Percentiles rank a stretch among this genome's conserved stretches.
Evolutionary conservation across 1,140 invertebrate species (phyloP).

Genomic region (Drosophila sp.): DNA sequence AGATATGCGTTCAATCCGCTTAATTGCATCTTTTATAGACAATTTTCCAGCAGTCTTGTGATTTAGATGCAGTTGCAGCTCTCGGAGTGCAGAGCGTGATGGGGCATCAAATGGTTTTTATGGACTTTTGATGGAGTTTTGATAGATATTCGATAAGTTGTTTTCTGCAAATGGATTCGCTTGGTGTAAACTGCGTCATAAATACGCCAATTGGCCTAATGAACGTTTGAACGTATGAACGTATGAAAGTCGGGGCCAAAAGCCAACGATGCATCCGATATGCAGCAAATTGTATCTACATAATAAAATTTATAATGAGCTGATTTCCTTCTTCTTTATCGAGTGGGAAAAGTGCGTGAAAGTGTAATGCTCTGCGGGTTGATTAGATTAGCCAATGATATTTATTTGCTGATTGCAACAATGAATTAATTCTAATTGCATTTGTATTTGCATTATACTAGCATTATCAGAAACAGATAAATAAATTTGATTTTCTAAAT

Average conservation of each 20-base stretch:
- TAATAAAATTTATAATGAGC: constrained; percentile 22
- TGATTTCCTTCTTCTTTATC: background rate
- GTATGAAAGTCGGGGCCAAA: constrained; percentile 43
- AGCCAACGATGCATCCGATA: constrained; percentile 24
- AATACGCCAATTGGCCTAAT: constrained; percentile 65
- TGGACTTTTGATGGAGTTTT: constrained; percentile 70
- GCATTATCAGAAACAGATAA: too few species aligned
- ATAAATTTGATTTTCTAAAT: too few species aligned
- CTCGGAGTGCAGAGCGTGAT: constrained; percentile 38
- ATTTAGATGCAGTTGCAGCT: constrained; percentile 24
- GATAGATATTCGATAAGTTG: constrained; percentile 37
- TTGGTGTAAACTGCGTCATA: constrained; percentile 68
- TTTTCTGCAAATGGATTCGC: constrained; percentile 35
- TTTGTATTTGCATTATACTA: too few species aligned
- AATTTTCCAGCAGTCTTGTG: constrained; percentile 51
- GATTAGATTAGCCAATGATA: background rate
- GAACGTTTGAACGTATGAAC: constrained; percentile 61
- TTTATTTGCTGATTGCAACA: background rate
- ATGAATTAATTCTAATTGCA: background rate
- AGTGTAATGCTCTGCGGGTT: background rate
- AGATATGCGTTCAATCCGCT: constrained; percentile 75
- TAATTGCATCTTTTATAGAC: constrained; percentile 80
- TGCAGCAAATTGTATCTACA: constrained; percentile 36
- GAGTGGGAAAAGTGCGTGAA: constrained; percentile 2
- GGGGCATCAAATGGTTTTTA: constrained; percentile 58